These are phyloP conservation scores for Zygaena filipendulae DNA, from an alignment of 2,888 invertebrate genomes.

Conservation along the genomic window DNA sequence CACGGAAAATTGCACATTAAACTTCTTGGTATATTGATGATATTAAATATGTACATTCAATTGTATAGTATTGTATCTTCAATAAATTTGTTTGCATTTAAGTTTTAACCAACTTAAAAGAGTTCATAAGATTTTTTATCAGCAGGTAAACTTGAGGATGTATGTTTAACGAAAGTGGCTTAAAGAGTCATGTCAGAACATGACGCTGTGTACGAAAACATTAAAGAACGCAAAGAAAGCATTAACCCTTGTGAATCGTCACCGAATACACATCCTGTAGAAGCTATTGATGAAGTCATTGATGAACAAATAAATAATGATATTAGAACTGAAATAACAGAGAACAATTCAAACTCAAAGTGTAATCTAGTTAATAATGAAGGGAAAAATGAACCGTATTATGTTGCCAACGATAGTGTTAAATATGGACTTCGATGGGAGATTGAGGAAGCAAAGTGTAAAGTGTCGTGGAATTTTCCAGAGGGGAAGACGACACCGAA, in stretches of 20 bases:
- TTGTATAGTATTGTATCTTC: too few species aligned
- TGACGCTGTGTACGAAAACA: slow-evolving; percentile 35
- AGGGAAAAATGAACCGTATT: too few species aligned
- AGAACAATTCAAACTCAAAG: slow-evolving; percentile 12
- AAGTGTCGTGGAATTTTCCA: slow-evolving; percentile 56
- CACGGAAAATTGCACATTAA: too few species aligned
- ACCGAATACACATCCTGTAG: too few species aligned
- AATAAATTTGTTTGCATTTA: too few species aligned
- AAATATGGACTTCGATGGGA: slow-evolving; percentile 37
- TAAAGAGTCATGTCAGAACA: slow-evolving; percentile 61
- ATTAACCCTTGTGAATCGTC: slow-evolving; percentile 19
- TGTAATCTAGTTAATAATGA: too few species aligned
- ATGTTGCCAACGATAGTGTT: too few species aligned
- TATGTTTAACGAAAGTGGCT: too few species aligned
- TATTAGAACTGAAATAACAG: slow-evolving; percentile 19
- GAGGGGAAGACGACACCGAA: slow-evolving; percentile 36
- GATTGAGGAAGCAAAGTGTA: slow-evolving; percentile 42
- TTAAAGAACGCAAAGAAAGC: slow-evolving; percentile 22
- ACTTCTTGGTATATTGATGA: too few species aligned
- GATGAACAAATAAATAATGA: slow-evolving; percentile 18
- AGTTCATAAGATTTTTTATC: not conserved
- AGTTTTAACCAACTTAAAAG: too few species aligned
- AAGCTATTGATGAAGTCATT: too few species aligned
- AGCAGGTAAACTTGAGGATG: slow-evolving; percentile 2
- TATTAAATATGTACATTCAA: too few species aligned